Percentiles rank a stretch among this genome's conserved stretches.
Evolutionary conservation across 2,888 invertebrate genomes (phyloP).

Genomic region (Phasia obesa): DNA sequence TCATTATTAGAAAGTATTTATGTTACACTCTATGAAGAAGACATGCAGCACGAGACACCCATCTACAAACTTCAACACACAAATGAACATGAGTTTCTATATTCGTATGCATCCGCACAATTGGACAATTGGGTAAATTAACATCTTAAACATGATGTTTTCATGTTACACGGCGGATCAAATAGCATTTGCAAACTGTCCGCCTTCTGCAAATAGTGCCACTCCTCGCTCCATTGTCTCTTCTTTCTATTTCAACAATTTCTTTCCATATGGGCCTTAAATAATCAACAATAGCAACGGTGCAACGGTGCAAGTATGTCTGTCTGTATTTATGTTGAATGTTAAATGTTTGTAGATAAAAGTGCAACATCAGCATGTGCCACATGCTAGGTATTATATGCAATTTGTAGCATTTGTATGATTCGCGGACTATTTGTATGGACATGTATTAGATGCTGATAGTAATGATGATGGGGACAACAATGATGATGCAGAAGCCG

Average conservation of each 20-base stretch:
- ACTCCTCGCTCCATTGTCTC: slow-evolving; percentile 55
- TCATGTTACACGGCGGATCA: slow-evolving; percentile 65
- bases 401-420: slow-evolving; percentile 32
- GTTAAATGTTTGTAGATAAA: slow-evolving; percentile 7
- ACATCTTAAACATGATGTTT: slow-evolving; percentile 70
- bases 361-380: slow-evolving; percentile 57
- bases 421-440: slow-evolving; percentile 37
- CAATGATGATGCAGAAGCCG: slow-evolving; percentile 21
- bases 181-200: slow-evolving; percentile 67
- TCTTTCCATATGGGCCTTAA: slow-evolving; percentile 34
- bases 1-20: slow-evolving; percentile 55
- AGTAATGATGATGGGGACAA: slow-evolving; percentile 9
- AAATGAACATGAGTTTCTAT: background rate
- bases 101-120: slow-evolving; percentile 30
- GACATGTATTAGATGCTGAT: slow-evolving; percentile 59
- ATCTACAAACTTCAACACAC: background rate
- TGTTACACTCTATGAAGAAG: slow-evolving; percentile 49
- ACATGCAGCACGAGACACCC: slow-evolving; percentile 61
- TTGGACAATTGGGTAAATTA: slow-evolving; percentile 64
- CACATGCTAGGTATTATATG: slow-evolving; percentile 27
- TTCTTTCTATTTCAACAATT: slow-evolving; percentile 4
- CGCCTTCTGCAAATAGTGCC: slow-evolving; percentile 70
- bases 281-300: slow-evolving; percentile 3
- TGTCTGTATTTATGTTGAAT: background rate
- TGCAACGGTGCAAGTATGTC: background rate